Conservation (phyloP, 2,888 invertebrate genomes). For the Cinara cedri region DNA sequence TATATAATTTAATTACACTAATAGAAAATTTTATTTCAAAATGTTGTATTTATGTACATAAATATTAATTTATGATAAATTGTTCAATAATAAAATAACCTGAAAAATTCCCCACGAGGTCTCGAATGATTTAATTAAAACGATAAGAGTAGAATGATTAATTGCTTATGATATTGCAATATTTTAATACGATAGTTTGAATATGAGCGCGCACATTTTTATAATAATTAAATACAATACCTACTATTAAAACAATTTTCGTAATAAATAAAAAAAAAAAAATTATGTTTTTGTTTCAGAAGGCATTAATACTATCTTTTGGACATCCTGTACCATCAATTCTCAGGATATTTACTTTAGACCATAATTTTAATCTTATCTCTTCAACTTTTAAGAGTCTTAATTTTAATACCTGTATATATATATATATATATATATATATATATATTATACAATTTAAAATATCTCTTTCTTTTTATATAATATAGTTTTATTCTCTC, state of each 20-base stretch:
- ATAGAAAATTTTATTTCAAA: too few relatives aligned
- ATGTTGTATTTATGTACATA: too few relatives aligned
- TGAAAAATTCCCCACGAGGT: too few relatives aligned
- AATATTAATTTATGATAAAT: too few relatives aligned
- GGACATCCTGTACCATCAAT: neutral
- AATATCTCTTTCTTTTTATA: slow-evolving; percentile 30
- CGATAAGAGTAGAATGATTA: too few relatives aligned
- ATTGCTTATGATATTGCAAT: too few relatives aligned
- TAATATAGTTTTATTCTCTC: slow-evolving; percentile 1
- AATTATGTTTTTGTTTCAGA: slow-evolving; percentile 15
- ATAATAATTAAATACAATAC: too few relatives aligned
- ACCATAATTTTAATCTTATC: slow-evolving; percentile 1
- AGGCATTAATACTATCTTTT: neutral
- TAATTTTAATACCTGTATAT: slow-evolving; percentile 8
- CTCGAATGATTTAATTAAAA: too few relatives aligned
- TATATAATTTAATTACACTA: too few relatives aligned
- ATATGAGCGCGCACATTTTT: too few relatives aligned
- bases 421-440: slow-evolving; percentile 4
- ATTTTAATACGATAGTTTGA: too few relatives aligned
- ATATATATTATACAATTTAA: slow-evolving; percentile 2
- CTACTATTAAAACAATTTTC: neutral
- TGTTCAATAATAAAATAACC: too few relatives aligned
- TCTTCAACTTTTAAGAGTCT: neutral
- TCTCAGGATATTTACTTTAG: slow-evolving; percentile 19
- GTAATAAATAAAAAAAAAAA: neutral